Evolutionary conservation across 2,797 vertebrate species (phyloP).

Genomic region (Protosalanx chinensis): DNA sequence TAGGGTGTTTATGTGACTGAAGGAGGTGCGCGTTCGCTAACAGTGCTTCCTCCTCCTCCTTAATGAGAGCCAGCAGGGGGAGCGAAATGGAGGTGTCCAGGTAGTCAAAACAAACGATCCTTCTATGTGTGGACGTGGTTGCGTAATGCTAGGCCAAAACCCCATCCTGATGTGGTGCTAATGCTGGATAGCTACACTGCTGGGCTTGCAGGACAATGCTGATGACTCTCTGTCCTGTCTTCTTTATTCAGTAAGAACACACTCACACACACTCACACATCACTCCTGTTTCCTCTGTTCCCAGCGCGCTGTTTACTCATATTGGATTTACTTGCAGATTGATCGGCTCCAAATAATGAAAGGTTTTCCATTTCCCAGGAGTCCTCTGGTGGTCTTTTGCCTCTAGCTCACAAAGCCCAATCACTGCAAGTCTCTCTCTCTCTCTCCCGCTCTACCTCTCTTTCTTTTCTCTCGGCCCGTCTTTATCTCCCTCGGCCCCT

Average conservation of each 20-base stretch:
- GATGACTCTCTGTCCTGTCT: not conserved
- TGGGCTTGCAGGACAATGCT: too few species aligned
- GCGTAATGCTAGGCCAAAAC: too few species aligned
- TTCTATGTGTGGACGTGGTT: too few species aligned
- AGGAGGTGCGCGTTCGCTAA: too few species aligned
- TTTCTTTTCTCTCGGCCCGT: not conserved
- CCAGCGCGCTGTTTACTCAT: slow-evolving; percentile 14
- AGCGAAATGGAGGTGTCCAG: not conserved
- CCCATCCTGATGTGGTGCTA: too few species aligned
- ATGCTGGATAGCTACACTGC: not conserved
- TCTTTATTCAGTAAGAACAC: not conserved
- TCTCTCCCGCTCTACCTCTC: not conserved
- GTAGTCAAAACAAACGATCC: not conserved
- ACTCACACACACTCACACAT: not conserved
- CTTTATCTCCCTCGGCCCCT: not conserved
- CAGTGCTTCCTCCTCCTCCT: slow-evolving; percentile 28
- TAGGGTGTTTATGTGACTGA: too few species aligned
- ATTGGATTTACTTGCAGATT: slow-evolving; percentile 33
- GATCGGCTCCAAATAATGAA: slow-evolving; percentile 32
- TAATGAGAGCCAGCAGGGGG: slow-evolving; percentile 56
- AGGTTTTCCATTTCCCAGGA: slow-evolving; percentile 19
- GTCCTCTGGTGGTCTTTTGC: slow-evolving; percentile 11
- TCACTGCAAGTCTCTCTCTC: not conserved
- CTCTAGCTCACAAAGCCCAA: slow-evolving; percentile 1
- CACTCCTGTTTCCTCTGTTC: not conserved